Percentiles rank a stretch among this genome's conserved stretches.
Conservation (phyloP, 1,140 invertebrate species). For the Papilio polytes region DNA sequence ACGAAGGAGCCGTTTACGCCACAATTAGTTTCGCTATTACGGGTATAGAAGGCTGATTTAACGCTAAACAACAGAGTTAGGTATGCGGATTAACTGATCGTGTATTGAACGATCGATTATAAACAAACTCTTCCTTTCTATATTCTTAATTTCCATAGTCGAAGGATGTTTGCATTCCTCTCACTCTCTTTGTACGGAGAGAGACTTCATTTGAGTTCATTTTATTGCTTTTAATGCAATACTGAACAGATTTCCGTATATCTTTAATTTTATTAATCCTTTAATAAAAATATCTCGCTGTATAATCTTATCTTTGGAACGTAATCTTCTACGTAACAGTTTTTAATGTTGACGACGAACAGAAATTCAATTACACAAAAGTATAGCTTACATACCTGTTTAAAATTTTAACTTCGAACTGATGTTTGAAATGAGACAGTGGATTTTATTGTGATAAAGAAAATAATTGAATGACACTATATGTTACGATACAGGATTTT, state of each 20-base stretch:
- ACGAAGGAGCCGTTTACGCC: conserved; percentile 23
- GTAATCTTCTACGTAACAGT: conserved; percentile 7
- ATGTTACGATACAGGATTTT: background rate
- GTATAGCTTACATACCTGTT: no score
- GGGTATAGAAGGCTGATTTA: background rate
- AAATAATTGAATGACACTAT: background rate
- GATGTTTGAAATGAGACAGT: background rate
- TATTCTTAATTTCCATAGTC: background rate
- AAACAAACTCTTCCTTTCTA: background rate
- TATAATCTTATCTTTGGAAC: background rate
- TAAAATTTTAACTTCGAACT: background rate
- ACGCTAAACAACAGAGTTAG: background rate
- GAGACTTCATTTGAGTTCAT: background rate
- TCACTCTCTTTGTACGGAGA: no score
- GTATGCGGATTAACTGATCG: background rate
- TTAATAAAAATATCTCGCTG: background rate
- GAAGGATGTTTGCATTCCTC: background rate
- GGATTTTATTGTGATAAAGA: background rate
- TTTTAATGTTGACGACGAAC: background rate
- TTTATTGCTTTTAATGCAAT: background rate
- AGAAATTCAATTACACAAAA: background rate
- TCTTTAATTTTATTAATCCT: background rate
- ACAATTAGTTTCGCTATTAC: conserved; percentile 2
- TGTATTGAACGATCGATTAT: background rate
- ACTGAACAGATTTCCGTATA: background rate